A percentile compares a stretch with the other conserved stretches of the same genome.
Conservation (phyloP, 2,888 invertebrate species). For the Cryptosula pallasiana region DNA sequence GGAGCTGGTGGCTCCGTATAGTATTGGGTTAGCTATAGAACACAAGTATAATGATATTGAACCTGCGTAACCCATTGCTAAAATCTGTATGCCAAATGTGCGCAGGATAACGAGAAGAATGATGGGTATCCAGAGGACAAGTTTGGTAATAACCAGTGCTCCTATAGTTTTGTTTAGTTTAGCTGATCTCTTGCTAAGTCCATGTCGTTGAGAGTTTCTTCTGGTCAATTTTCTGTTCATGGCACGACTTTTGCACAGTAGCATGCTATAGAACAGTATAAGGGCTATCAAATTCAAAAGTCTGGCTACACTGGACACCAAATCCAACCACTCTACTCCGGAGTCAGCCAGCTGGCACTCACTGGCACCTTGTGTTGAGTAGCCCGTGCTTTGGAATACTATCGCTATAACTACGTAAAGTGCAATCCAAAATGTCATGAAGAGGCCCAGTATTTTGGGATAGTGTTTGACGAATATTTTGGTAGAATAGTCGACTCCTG, state of each 20-base stretch:
- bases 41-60: background rate
- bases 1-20: slow-evolving; percentile 5
- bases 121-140: background rate
- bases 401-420: background rate
- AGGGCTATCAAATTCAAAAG: background rate
- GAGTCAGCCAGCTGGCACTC: background rate
- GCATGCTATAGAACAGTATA: background rate
- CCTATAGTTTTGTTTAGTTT: background rate
- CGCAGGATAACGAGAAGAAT: background rate
- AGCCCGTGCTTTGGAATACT: background rate
- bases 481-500: background rate
- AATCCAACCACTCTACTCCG: background rate
- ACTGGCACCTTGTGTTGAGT: slow-evolving; percentile 1
- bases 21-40: background rate
- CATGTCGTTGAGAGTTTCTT: background rate
- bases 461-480: slow-evolving; percentile 4
- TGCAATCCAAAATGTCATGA: background rate
- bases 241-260: background rate
- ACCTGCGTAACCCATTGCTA: background rate
- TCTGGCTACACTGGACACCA: background rate
- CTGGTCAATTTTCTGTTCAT: background rate
- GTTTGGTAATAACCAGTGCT: slow-evolving; percentile 2
- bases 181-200: background rate
- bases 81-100: background rate
- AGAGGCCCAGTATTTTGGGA: background rate